phyloP scores from a whole-genome alignment of 2,888 invertebrate genomes.

The Tetropium fuscum region DNA sequence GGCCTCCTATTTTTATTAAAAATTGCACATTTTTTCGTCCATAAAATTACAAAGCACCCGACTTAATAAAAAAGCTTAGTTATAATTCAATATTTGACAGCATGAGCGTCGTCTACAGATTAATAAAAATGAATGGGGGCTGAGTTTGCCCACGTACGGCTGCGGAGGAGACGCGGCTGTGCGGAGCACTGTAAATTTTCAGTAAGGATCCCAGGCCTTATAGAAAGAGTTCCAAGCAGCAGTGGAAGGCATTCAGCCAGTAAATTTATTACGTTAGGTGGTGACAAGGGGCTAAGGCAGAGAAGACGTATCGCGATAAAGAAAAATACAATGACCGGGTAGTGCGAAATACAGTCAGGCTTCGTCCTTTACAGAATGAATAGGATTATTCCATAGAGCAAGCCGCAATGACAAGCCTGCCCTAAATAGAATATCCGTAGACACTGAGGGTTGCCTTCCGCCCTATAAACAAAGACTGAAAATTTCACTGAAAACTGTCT shows the following conservation, averaged over 20 bases:
- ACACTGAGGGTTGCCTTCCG: not conserved
- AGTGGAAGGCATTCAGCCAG: constrained; percentile 59
- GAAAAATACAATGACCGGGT: constrained; percentile 62
- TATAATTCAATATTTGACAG: constrained; percentile 25
- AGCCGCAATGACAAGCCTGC: constrained; percentile 11
- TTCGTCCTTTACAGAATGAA: constrained; percentile 46
- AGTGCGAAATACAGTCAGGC: constrained; percentile 49
- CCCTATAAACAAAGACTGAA: not conserved
- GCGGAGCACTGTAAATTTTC: constrained; percentile 34
- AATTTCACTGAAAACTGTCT: too few relatives aligned
- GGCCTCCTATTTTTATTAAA: constrained; percentile 3
- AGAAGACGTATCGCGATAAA: constrained; percentile 64
- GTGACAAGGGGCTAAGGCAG: constrained; percentile 63
- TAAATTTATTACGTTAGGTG: constrained; percentile 66
- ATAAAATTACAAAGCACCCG: constrained; percentile 18
- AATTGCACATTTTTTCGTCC: constrained; percentile 18
- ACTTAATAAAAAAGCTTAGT: constrained; percentile 20
- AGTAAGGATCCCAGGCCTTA: constrained; percentile 23
- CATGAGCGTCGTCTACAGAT: constrained; percentile 24
- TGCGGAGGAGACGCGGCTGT: constrained; percentile 21
- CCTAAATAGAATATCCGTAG: constrained; percentile 24
- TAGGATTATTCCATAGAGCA: constrained; percentile 45
- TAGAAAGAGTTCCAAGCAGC: constrained; percentile 39
- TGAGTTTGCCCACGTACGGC: constrained; percentile 6
- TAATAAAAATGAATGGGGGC: constrained; percentile 23